Evolutionary conservation across 2,797 vertebrate species (phyloP).

Genomic region (Alcedo quadribrachys): DNA sequence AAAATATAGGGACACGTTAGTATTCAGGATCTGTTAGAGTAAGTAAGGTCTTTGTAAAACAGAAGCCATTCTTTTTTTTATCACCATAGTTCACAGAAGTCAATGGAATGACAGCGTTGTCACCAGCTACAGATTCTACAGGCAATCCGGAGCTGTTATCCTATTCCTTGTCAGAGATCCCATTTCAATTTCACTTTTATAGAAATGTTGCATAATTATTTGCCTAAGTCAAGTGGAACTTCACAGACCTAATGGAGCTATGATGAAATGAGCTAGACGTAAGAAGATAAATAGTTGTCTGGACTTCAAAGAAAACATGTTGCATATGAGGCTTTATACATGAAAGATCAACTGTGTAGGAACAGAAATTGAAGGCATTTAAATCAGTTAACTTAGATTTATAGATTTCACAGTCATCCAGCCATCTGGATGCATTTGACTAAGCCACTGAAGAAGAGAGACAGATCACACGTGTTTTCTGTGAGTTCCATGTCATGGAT

Average conservation of each 20-base stretch:
- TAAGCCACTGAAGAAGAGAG: background rate
- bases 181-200: background rate
- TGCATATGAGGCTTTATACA: background rate
- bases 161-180: background rate
- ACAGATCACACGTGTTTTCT: fast-evolving
- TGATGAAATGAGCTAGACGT: fast-evolving
- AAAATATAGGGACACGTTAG: background rate
- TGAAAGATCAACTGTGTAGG: background rate
- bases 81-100: background rate
- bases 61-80: background rate
- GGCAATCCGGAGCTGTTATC: background rate
- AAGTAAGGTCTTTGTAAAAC: conserved; percentile 33
- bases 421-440: background rate
- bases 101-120: background rate
- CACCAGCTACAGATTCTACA: background rate
- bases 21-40: conserved; percentile 16
- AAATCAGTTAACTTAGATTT: background rate
- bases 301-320: background rate
- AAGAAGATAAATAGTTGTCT: background rate
- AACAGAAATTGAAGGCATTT: background rate
- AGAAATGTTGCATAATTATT: background rate
- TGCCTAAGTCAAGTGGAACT: background rate
- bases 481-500: background rate
- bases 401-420: background rate
- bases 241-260: background rate